These are phyloP conservation scores for Dendronephthya gigantea DNA, from an alignment of 64 coral and sea anemone genomes.

Conservation along the genomic window DNA sequence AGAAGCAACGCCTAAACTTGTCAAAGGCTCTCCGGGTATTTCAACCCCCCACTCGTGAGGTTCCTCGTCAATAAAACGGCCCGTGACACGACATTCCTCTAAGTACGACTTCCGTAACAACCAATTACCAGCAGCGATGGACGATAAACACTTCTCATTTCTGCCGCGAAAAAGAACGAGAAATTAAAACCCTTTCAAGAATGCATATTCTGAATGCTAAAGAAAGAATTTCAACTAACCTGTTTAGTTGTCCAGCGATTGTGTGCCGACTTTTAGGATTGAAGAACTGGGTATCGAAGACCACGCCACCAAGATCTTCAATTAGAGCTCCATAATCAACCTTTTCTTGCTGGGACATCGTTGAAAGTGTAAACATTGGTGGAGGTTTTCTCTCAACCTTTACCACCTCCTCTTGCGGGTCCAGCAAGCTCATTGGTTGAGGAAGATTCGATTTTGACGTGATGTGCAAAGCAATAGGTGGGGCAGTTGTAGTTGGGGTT, in stretches of 20 bases:
- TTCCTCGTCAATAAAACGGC: conserved; percentile 62
- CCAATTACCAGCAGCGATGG: conserved; percentile 91
- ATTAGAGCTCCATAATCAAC: conserved; percentile 73
- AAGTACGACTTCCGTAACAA: conserved; percentile 85
- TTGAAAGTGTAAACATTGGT: conserved; percentile 68
- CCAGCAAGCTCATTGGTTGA: conserved; percentile 50
- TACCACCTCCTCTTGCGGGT: conserved; percentile 11
- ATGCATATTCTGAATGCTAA: too few relatives aligned
- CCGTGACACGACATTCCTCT: conserved; percentile 67
- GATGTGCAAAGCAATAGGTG: conserved; percentile 45
- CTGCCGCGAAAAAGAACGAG: conserved; percentile 4
- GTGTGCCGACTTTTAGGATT: conserved; percentile 28
- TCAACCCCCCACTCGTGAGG: conserved; percentile 84
- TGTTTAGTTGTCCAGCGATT: neutral
- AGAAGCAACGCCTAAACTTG: conserved; percentile 59
- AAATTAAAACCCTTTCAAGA: too few relatives aligned
- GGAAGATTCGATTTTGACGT: conserved; percentile 8
- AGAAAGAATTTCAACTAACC: neutral
- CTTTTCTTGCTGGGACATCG: conserved; percentile 88
- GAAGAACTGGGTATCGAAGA: conserved; percentile 69
- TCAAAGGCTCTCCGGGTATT: conserved; percentile 48
- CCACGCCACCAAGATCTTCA: conserved; percentile 82
- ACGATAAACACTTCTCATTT: conserved; percentile 86
- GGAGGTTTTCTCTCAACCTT: neutral
- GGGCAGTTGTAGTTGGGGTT: conserved; percentile 59